Evolutionary conservation across 2,113 vertebrate species (phyloP).

Genomic region (Albula glossodonta): DNA sequence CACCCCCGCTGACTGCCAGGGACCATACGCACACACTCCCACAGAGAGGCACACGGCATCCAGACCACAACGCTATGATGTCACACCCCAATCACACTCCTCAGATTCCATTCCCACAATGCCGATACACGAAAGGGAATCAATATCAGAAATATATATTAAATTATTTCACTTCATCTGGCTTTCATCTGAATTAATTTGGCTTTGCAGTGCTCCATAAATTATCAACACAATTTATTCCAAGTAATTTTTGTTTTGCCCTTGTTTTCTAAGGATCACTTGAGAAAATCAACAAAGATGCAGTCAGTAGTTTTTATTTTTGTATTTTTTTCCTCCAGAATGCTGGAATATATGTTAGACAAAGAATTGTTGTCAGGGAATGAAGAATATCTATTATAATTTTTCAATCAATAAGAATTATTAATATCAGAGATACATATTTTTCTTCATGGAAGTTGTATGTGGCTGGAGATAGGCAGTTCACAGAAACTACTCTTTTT

Average conservation of each 20-base stretch:
- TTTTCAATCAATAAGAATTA: background rate
- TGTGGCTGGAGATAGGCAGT: background rate
- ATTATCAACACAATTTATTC: background rate
- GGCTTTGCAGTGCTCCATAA: background rate
- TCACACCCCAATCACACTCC: background rate
- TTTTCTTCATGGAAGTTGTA: background rate
- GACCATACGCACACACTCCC: background rate
- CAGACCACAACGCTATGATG: background rate
- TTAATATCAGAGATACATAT: background rate
- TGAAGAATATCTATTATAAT: background rate
- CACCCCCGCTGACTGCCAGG: background rate
- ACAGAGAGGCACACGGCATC: background rate
- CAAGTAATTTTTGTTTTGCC: background rate
- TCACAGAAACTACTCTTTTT: conserved; percentile 16
- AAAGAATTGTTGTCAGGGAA: background rate
- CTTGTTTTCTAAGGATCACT: background rate
- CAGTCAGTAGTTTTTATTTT: background rate
- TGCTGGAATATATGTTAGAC: background rate
- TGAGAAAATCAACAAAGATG: background rate
- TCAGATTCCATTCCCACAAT: no score
- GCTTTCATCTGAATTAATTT: background rate
- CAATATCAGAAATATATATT: no score
- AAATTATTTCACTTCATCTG: background rate
- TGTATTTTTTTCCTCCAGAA: background rate
- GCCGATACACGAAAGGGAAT: background rate